Conservation (phyloP, 2,888 invertebrate species). For the Thelaira solivaga region DNA sequence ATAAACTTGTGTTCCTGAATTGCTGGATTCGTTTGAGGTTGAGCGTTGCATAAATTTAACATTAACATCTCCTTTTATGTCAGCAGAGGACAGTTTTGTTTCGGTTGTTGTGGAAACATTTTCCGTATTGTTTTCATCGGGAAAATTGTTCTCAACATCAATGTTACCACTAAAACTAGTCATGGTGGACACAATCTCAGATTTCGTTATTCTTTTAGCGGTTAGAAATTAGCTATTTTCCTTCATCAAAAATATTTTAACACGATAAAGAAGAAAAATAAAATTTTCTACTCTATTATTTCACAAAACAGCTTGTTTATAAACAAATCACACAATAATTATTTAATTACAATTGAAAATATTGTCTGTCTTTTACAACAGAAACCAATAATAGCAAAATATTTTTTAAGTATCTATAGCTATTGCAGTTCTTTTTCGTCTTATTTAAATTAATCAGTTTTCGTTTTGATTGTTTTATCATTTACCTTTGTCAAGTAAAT, state of each 20-base stretch:
- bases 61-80: background rate
- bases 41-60: constrained; percentile 16
- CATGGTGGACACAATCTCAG: constrained; percentile 14
- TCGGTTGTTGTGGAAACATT: constrained; percentile 1
- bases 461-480: no score
- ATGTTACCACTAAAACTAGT: background rate
- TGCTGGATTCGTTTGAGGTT: constrained; percentile 28
- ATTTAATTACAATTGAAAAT: no score
- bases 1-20: constrained; percentile 24
- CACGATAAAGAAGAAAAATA: background rate
- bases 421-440: no score
- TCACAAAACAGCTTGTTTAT: no score
- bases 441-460: no score
- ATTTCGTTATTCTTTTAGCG: constrained; percentile 32
- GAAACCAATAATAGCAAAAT: no score
- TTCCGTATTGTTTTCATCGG: background rate
- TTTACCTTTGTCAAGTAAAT: no score
- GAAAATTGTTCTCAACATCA: background rate
- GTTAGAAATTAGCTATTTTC: constrained; percentile 30
- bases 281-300: no score
- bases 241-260: constrained; percentile 2
- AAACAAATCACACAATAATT: no score
- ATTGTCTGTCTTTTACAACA: no score
- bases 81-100: background rate
- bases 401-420: no score